Evolutionary conservation across 2,797 vertebrate genomes (phyloP).

Genomic region (Lycodopsis pacificus): DNA sequence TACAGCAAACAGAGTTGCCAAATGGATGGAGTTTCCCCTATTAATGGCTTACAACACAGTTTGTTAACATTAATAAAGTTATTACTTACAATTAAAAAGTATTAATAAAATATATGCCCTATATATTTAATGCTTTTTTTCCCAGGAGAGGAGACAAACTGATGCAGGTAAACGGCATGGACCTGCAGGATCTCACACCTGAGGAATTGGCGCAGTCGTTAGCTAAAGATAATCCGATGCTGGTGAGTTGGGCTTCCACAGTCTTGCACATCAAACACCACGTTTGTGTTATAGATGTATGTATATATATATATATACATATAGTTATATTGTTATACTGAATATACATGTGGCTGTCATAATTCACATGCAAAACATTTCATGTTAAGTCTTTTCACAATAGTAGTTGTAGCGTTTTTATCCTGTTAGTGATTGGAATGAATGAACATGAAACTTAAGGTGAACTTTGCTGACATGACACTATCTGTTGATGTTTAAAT

Average conservation of each 20-base stretch:
- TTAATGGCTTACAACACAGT: not conserved
- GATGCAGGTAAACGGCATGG: conserved; percentile 72
- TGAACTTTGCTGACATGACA: not conserved
- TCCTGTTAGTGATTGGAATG: not conserved
- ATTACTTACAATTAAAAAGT: not conserved
- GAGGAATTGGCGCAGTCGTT: conserved; percentile 72
- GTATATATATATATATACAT: not conserved
- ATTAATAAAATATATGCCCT: not conserved
- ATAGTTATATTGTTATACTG: not conserved
- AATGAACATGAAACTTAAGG: not conserved
- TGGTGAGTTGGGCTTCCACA: conserved; percentile 71
- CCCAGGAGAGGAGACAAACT: conserved; percentile 81
- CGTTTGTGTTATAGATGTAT: not conserved
- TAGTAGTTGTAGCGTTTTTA: not conserved
- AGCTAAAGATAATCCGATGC: conserved; percentile 57
- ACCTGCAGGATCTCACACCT: conserved; percentile 72
- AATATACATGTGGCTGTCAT: too few species aligned
- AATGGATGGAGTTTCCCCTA: not conserved
- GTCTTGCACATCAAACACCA: not conserved
- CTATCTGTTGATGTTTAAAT: not conserved
- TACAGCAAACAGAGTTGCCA: not conserved
- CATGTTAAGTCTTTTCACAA: not conserved
- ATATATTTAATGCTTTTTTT: not conserved
- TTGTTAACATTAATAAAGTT: not conserved
- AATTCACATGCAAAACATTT: not conserved